Evolutionary conservation across 2,797 vertebrate species (phyloP), one percentile per base, ranked within the genome.

Genomic region (Phaenicophaeus curvirostris): DNA sequence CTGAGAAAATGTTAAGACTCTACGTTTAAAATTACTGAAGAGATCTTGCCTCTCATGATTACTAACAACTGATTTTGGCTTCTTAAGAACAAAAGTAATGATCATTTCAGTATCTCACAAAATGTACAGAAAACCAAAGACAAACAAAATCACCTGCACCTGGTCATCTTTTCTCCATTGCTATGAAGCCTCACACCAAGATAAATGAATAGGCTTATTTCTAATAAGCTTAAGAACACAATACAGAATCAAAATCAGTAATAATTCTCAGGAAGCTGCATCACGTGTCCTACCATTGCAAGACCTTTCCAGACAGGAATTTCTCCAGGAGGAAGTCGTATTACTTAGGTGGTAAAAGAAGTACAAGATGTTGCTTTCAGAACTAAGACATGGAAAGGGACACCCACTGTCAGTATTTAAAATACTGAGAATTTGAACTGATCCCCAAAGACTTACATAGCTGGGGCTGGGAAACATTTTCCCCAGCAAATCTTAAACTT

Each of bases 271-370:
- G 19, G 31, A 39, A 92, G 35, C 59, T 48, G n/a, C 39, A 67
- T 35, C 48, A 15, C 1, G 0, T 3, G 2, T 55, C 30, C 50
- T 61, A 59, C 61, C 25, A 25, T 9, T 58, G 0, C 10, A 78
- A 81, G 84, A 55, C 37, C 37, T 63, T 82, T 65, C 35, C 0
- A 1, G 39, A 31, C 27, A 55, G 37, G 8, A 35, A 13, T 59
- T 81, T 92, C 15, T 84, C 50, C 31, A 42, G 28, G 25, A 61
- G 31, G 27, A 79, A 41, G 33, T 58, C 35, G 42, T 5, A 59
- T n/a, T 33, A 30, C 8, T 30, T 69, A 13, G 15, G 1, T 42
- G 30, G 13, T 25, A 44, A 39, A 71, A 85, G 37, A 68, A 5
- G 18, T 24, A n/a, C 2, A 35, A 61, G 54, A 61, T 13, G 6